Conservation (phyloP, 1,140 invertebrate species). For the Tetramorium simillimum region DNA sequence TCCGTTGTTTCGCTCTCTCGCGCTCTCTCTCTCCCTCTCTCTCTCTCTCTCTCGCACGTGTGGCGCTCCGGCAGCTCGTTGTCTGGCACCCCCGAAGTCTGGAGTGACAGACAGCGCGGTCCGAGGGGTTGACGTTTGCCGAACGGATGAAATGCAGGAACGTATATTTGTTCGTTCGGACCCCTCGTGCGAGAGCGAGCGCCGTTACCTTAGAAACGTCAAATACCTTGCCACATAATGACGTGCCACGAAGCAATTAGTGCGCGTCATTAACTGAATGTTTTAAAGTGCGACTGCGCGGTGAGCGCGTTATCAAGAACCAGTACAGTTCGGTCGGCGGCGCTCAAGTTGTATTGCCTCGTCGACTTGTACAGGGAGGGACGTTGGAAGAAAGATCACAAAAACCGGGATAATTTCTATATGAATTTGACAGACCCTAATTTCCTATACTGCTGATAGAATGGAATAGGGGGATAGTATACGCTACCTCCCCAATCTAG, state of each 20-base stretch:
- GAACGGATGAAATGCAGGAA: constrained; percentile 74
- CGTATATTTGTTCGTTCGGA: constrained; percentile 65
- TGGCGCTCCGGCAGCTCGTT: constrained; percentile 60
- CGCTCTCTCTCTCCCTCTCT: constrained; percentile 33
- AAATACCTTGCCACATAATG: constrained; percentile 49
- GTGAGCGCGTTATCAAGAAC: not conserved
- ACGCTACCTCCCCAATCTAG: constrained; percentile 49
- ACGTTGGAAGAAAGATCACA: not conserved
- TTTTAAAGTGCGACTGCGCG: not conserved
- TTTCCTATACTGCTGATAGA: constrained; percentile 47
- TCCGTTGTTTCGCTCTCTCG: constrained; percentile 29
- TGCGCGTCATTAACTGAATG: constrained; percentile 12
- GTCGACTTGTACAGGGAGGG: not conserved
- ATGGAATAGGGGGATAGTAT: constrained; percentile 32
- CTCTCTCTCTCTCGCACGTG: constrained; percentile 20
- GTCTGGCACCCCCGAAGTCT: constrained; percentile 78
- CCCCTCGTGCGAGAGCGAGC: constrained; percentile 64
- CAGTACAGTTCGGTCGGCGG: not conserved
- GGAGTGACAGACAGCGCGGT: constrained; percentile 79
- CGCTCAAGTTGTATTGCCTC: not conserved
- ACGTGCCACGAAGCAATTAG: constrained; percentile 47
- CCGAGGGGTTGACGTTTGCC: constrained; percentile 78
- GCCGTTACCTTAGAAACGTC: constrained; percentile 68
- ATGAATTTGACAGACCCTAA: constrained; percentile 17
- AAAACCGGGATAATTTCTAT: constrained; percentile 10